phyloP scores from a whole-genome alignment of 1,140 invertebrate species.

The Lordiphosa clarofinis region DNA sequence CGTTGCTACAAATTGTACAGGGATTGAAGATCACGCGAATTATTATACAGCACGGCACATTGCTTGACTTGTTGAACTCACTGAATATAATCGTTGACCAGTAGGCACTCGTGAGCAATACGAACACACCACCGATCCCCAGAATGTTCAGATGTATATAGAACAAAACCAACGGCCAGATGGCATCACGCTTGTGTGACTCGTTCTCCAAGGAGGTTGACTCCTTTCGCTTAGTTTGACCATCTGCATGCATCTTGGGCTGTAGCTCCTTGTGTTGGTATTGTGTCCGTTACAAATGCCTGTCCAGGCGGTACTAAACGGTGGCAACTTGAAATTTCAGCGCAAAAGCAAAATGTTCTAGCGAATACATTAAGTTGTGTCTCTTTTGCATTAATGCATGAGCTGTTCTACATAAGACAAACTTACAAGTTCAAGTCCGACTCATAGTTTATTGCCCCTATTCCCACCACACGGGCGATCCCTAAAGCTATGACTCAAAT shows the following conservation, averaged over 20 bases:
- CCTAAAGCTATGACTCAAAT: slow-evolving; percentile 1
- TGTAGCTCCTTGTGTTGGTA: not conserved
- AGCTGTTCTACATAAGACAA: slow-evolving; percentile 1
- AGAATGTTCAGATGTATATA: slow-evolving; percentile 85
- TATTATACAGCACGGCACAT: slow-evolving; percentile 4
- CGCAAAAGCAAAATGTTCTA: not conserved
- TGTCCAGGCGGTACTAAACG: slow-evolving; percentile 30
- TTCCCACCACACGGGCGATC: not conserved
- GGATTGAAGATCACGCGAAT: not conserved
- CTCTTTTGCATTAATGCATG: too few species aligned
- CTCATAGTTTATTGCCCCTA: not conserved
- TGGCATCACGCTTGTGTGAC: slow-evolving; percentile 81
- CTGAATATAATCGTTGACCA: slow-evolving; percentile 83
- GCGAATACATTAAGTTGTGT: not conserved
- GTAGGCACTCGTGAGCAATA: slow-evolving; percentile 83
- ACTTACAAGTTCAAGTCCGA: slow-evolving; percentile 5
- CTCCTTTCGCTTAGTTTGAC: slow-evolving; percentile 8
- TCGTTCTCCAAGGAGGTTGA: slow-evolving; percentile 7
- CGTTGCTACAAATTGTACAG: slow-evolving; percentile 80
- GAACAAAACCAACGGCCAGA: slow-evolving; percentile 84
- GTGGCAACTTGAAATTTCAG: not conserved
- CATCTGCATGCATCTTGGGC: slow-evolving; percentile 9
- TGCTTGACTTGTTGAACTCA: slow-evolving; percentile 80
- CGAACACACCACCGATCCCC: slow-evolving; percentile 83
- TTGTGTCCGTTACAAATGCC: slow-evolving; percentile 14